phyloP scores from a whole-genome alignment of 2,888 invertebrate genomes.

The Coleophora flavipennella region DNA sequence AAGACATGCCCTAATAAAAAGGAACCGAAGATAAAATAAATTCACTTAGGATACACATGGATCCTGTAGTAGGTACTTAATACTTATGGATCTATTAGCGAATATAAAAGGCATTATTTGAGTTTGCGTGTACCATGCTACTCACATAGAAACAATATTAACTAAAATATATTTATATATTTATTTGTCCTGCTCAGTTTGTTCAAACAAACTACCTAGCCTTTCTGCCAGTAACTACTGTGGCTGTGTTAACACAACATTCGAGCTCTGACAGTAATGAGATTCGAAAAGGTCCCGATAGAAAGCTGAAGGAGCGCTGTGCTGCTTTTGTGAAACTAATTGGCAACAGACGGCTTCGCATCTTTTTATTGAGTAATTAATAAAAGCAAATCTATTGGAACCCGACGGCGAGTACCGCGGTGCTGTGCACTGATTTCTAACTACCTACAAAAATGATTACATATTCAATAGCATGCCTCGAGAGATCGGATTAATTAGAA shows the following conservation, averaged over 20 bases:
- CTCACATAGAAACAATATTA: too few species aligned
- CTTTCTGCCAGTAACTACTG: constrained; percentile 1
- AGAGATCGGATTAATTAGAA: constrained; percentile 56
- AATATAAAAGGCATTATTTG: too few species aligned
- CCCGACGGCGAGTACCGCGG: constrained; percentile 26
- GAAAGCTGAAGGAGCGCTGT: constrained; percentile 7
- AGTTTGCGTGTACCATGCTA: too few species aligned
- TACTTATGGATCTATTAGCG: too few species aligned
- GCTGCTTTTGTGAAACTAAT: constrained; percentile 32
- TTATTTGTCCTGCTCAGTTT: too few species aligned
- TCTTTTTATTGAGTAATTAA: constrained; percentile 30
- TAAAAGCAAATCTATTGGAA: constrained; percentile 9
- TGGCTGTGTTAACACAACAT: constrained; percentile 1
- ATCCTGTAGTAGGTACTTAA: too few species aligned
- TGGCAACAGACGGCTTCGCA: constrained; percentile 33
- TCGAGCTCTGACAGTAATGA: background rate
- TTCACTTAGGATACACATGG: too few species aligned
- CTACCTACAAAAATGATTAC: constrained; percentile 57
- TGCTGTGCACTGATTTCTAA: constrained; percentile 47
- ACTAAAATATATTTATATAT: too few species aligned
- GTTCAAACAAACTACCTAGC: too few species aligned
- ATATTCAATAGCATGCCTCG: constrained; percentile 56
- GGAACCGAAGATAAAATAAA: too few species aligned
- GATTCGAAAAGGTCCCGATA: constrained; percentile 1
- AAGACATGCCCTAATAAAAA: too few species aligned